A percentile compares a stretch with the other conserved stretches of the same genome.
These are phyloP conservation scores for Pygoscelis adeliae DNA, from an alignment of 2,113 vertebrate genomes.

Conservation along the genomic window DNA sequence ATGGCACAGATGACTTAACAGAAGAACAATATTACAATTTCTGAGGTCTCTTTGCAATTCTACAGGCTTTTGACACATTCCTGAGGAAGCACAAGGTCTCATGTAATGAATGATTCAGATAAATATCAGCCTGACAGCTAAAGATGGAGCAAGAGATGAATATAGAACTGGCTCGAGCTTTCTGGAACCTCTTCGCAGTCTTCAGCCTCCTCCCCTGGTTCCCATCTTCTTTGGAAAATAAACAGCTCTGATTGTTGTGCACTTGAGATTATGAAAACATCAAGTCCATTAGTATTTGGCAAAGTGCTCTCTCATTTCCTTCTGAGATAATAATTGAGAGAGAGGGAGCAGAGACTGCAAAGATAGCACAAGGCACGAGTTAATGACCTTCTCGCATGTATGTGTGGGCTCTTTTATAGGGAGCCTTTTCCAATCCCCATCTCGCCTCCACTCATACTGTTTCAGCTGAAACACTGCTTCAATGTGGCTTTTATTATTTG, in stretches of 20 bases:
- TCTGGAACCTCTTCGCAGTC: constrained; percentile 8
- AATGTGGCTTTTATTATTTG: constrained; percentile 40
- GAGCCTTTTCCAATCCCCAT: constrained; percentile 52
- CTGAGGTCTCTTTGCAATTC: background rate
- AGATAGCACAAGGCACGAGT: constrained; percentile 58
- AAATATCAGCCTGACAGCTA: constrained; percentile 12
- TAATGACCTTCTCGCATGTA: constrained; percentile 66
- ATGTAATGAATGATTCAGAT: constrained; percentile 9
- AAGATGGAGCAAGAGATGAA: constrained; percentile 7
- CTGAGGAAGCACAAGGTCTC: background rate
- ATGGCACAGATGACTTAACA: background rate
- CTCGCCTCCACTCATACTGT: constrained; percentile 23
- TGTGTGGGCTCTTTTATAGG: constrained; percentile 55
- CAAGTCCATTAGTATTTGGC: constrained; percentile 65
- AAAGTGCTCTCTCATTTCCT: constrained; percentile 59
- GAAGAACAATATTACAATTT: background rate
- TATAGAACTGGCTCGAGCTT: constrained; percentile 31
- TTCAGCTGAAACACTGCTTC: constrained; percentile 44
- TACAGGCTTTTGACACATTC: background rate
- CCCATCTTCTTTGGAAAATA: constrained; percentile 62
- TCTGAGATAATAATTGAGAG: constrained; percentile 51
- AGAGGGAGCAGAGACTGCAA: constrained; percentile 20
- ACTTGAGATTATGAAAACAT: constrained; percentile 64
- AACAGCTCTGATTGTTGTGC: constrained; percentile 60
- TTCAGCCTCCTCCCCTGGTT: constrained; percentile 43